Evolutionary conservation across 1,140 invertebrate genomes (phyloP).

Genomic region (Brachionus angularis): DNA sequence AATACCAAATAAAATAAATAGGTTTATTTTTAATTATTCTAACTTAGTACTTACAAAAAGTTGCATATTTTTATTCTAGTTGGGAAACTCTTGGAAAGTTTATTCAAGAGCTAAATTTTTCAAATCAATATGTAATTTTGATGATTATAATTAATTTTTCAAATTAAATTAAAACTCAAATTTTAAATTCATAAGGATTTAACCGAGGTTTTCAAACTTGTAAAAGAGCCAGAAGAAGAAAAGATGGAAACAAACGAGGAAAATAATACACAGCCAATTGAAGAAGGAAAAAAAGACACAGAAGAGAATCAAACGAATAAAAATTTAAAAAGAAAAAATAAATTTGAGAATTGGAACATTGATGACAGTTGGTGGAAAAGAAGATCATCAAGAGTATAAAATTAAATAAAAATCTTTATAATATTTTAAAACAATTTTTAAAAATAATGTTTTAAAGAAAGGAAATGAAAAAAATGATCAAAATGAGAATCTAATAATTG

Average conservation of each 20-base stretch:
- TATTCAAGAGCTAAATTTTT: neutral
- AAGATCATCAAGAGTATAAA: conserved; percentile 12
- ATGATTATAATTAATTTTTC: neutral
- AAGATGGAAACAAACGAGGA: no score
- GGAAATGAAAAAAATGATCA: conserved; percentile 37
- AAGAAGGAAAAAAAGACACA: neutral
- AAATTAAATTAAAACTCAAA: neutral
- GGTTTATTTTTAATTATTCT: neutral
- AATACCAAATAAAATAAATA: conserved; percentile 3
- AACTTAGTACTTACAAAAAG: neutral
- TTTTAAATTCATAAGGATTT: neutral
- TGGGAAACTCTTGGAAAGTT: conserved; percentile 23
- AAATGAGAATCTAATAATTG: neutral
- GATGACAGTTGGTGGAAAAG: conserved; percentile 21
- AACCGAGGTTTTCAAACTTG: no score
- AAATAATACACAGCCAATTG: neutral
- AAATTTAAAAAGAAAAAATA: conserved; percentile 8
- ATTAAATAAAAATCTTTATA: neutral
- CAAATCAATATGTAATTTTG: neutral
- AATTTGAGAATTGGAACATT: neutral
- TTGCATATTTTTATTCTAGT: neutral
- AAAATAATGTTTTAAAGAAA: conserved; percentile 20
- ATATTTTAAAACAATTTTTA: neutral
- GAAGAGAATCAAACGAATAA: neutral
- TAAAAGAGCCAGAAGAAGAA: no score